Evolutionary conservation across 2,888 invertebrate genomes (phyloP).

Genomic region (Drosophila trichaetosa): DNA sequence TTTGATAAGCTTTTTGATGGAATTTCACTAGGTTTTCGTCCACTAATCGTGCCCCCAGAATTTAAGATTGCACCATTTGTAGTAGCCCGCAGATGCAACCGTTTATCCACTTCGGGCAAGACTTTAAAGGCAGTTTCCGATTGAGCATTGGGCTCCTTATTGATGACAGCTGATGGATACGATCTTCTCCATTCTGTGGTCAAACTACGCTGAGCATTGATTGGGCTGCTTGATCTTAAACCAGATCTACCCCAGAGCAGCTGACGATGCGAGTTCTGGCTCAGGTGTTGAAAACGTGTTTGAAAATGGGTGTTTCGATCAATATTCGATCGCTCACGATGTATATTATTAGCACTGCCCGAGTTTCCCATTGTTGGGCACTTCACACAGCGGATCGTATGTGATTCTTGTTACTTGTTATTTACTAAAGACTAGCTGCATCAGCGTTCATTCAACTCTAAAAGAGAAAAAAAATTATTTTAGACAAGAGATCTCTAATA

Average conservation of each 20-base stretch:
- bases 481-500: not conserved
- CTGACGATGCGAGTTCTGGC: slow-evolving; percentile 27
- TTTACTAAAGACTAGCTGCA: slow-evolving; percentile 3
- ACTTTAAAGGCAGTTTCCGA: slow-evolving; percentile 86
- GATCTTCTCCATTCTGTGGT: slow-evolving; percentile 55
- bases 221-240: slow-evolving; percentile 33
- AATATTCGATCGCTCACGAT: slow-evolving; percentile 53
- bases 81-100: slow-evolving; percentile 88
- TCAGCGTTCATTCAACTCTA: not conserved
- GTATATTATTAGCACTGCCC: slow-evolving; percentile 76
- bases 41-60: slow-evolving; percentile 93
- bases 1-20: slow-evolving; percentile 7
- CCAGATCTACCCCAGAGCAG: slow-evolving; percentile 39
- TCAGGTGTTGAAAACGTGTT: slow-evolving; percentile 38
- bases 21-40: slow-evolving; percentile 85
- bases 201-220: slow-evolving; percentile 18
- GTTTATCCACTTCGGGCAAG: slow-evolving; percentile 89
- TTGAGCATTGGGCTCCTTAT: slow-evolving; percentile 30
- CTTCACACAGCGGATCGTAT: not conserved
- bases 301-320: slow-evolving; percentile 66
- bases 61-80: slow-evolving; percentile 93
- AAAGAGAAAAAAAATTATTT: not conserved
- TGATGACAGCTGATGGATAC: slow-evolving; percentile 31
- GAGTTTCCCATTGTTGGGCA: slow-evolving; percentile 77
- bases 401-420: not conserved